Percentiles rank a stretch among this genome's conserved stretches.
Evolutionary conservation across 2,797 vertebrate species (phyloP).

Genomic region (Coreius guichenoti): DNA sequence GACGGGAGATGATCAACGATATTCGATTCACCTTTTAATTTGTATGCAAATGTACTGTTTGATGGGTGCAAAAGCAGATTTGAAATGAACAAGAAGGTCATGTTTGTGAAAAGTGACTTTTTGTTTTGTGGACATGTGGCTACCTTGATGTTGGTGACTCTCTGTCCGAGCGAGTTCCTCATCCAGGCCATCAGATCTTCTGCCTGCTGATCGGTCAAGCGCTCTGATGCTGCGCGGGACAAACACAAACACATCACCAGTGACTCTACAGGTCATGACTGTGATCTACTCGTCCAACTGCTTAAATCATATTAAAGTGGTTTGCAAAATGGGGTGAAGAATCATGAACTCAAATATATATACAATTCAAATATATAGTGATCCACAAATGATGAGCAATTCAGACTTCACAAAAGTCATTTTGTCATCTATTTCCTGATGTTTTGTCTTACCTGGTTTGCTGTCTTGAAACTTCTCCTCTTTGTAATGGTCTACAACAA

Average conservation of each 20-base stretch:
- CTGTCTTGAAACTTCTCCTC: constrained; percentile 91
- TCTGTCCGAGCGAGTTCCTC: constrained; percentile 86
- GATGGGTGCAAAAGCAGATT: not conserved
- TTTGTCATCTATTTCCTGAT: not conserved
- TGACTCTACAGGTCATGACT: not conserved
- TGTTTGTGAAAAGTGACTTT: not conserved
- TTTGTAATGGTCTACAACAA: constrained; percentile 97
- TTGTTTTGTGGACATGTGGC: not conserved
- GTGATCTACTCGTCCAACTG: not conserved
- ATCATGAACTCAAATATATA: not conserved
- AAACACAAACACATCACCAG: not conserved
- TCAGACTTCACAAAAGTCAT: not conserved
- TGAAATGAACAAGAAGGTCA: not conserved
- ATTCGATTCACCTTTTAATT: not conserved
- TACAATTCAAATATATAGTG: not conserved
- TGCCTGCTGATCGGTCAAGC: constrained; percentile 83
- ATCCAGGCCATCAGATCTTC: constrained; percentile 95
- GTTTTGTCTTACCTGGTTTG: constrained; percentile 76
- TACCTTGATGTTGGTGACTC: constrained; percentile 90
- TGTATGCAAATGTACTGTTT: not conserved
- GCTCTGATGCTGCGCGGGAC: constrained; percentile 77
- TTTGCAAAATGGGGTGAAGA: not conserved
- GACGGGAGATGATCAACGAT: not conserved
- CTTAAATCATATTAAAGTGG: not conserved
- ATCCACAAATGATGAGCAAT: not conserved